phyloP scores from a whole-genome alignment of 2,797 vertebrate species.

The Myoxocephalus aenaeus region DNA sequence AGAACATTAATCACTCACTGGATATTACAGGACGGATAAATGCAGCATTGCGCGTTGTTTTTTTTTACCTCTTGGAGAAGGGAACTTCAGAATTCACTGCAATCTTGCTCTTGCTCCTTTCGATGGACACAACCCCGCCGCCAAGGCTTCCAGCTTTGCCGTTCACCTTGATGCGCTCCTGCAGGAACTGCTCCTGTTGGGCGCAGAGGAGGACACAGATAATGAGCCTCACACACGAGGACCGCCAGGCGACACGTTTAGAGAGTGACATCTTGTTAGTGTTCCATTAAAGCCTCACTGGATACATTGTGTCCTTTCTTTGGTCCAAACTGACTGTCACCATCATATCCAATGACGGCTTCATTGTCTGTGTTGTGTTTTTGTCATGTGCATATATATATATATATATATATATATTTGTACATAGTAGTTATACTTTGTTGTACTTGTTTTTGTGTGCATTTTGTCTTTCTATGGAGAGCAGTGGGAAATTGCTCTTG shows the following conservation, averaged over 20 bases:
- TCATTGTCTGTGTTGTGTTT: too few relatives aligned
- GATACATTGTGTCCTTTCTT: neutral
- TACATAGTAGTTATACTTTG: too few relatives aligned
- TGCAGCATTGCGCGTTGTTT: too few relatives aligned
- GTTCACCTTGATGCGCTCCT: slow-evolving; percentile 98
- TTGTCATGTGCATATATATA: too few relatives aligned
- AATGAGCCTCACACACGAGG: neutral
- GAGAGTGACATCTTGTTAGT: neutral
- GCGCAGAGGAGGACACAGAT: neutral
- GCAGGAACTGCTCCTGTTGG: slow-evolving; percentile 94
- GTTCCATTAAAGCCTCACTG: neutral
- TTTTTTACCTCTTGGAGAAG: slow-evolving; percentile 94
- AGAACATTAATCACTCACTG: too few relatives aligned
- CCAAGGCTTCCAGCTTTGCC: slow-evolving; percentile 96
- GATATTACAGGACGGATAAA: too few relatives aligned
- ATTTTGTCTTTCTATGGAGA: too few relatives aligned
- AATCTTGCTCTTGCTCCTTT: slow-evolving; percentile 98
- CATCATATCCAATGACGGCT: neutral
- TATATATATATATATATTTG: too few relatives aligned
- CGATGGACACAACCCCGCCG: slow-evolving; percentile 93
- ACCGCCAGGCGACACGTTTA: neutral
- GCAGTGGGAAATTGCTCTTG: too few relatives aligned
- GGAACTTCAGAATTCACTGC: slow-evolving; percentile 95
- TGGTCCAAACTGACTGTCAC: neutral
- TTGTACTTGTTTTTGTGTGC: too few relatives aligned